Conservation (phyloP, 2,113 vertebrate genomes). For the Todiramphus saurophagus region DNA sequence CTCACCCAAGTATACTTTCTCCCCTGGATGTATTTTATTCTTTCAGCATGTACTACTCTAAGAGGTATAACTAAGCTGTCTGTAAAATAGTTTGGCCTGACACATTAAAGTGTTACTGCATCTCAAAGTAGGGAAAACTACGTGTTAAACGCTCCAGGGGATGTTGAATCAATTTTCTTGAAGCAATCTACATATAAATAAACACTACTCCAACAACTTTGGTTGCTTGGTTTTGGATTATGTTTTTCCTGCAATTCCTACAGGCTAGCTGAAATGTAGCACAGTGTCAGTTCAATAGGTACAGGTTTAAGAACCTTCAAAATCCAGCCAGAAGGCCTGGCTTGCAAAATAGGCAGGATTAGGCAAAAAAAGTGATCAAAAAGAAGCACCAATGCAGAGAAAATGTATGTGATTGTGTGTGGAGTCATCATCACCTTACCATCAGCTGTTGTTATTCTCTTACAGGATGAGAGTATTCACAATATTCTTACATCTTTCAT, state of each 20-base stretch:
- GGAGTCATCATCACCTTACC: not conserved
- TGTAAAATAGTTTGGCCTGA: not conserved
- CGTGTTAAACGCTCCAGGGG: not conserved
- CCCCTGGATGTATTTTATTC: not conserved
- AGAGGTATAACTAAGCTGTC: not conserved
- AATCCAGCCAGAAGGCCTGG: not conserved
- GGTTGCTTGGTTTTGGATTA: too few species aligned
- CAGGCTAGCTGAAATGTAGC: not conserved
- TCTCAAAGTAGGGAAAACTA: not conserved
- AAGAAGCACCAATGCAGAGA: not conserved
- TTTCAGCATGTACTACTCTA: not conserved
- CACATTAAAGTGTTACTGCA: not conserved
- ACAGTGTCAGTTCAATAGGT: not conserved
- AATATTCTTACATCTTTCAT: not conserved
- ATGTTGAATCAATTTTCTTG: not conserved
- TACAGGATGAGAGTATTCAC: not conserved
- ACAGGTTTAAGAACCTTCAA: not conserved
- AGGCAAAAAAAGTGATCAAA: not conserved
- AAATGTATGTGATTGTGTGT: fast-evolving
- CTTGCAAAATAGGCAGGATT: not conserved
- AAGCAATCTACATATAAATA: not conserved
- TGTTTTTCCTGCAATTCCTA: not conserved
- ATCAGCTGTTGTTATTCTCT: fast-evolving
- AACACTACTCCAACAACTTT: not conserved
- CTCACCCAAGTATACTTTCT: not conserved